A percentile compares a stretch with the other conserved stretches of the same genome.
Conservation (phyloP, 2,888 invertebrate genomes). For the Gandaritis pyraliata region DNA sequence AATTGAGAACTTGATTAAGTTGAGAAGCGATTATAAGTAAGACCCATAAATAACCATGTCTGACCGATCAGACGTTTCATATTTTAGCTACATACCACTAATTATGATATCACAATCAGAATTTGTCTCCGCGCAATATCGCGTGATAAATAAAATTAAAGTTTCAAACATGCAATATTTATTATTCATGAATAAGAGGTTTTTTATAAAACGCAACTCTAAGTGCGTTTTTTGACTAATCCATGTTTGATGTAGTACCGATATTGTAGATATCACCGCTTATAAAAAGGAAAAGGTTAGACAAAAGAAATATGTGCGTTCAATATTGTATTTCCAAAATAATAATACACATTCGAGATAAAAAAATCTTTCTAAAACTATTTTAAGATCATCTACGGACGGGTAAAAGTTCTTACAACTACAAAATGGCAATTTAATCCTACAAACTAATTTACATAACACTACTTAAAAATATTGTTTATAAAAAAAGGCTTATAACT, state of each 20-base stretch:
- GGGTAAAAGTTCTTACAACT: constrained; percentile 3
- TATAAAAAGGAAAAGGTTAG: too few relatives aligned
- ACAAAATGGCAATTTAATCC: constrained; percentile 25
- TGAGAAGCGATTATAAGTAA: too few relatives aligned
- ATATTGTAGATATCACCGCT: too few relatives aligned
- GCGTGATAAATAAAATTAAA: constrained; percentile 3
- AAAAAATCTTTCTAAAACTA: neutral
- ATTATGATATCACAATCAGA: constrained; percentile 3
- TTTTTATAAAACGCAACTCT: constrained; percentile 1
- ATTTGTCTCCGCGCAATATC: constrained; percentile 6
- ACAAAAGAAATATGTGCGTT: too few relatives aligned
- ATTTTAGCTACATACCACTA: neutral
- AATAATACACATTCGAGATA: neutral
- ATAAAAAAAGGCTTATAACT: neutral
- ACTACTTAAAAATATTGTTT: neutral
- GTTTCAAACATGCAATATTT: neutral
- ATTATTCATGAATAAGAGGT: constrained; percentile 5
- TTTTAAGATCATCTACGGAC: constrained; percentile 11
- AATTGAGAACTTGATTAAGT: too few relatives aligned
- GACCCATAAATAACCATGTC: too few relatives aligned
- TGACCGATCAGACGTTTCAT: too few relatives aligned
- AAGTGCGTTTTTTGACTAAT: neutral
- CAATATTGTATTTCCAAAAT: neutral
- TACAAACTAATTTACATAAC: constrained; percentile 64
- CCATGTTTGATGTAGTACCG: too few relatives aligned